Conservation (phyloP, 30 jellyfish, hydroid and myxozoan genomes). For the Catostylus mosaicus region DNA sequence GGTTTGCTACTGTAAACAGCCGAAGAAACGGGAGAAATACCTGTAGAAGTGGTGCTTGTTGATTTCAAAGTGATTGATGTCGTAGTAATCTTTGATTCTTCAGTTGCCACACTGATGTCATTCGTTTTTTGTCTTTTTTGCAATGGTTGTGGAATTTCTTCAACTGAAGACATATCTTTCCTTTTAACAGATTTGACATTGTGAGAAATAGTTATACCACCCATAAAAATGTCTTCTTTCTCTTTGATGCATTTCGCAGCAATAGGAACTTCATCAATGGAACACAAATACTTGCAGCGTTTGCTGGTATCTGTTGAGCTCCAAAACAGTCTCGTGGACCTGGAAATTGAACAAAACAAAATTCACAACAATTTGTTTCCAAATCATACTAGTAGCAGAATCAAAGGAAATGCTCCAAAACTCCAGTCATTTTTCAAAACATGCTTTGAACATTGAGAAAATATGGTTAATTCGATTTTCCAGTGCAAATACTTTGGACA, state of each 20-base stretch:
- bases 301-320: constrained; percentile 73
- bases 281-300: constrained; percentile 71
- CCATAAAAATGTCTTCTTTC: constrained; percentile 15
- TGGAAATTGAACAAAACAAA: neutral
- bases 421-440: too few species aligned
- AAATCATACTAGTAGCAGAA: neutral
- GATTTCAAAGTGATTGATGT: neutral
- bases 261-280: constrained; percentile 47
- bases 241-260: constrained; percentile 6
- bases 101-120: neutral
- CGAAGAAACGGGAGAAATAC: neutral
- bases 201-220: constrained; percentile 51
- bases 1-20: neutral
- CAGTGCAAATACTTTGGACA: too few species aligned
- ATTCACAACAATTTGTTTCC: neutral
- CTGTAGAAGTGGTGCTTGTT: neutral
- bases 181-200: neutral
- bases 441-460: too few species aligned
- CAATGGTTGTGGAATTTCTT: neutral
- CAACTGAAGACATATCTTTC: neutral
- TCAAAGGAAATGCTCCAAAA: too few species aligned
- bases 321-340: constrained; percentile 87
- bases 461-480: too few species aligned
- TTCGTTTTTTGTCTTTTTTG: constrained; percentile 13
- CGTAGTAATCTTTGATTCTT: neutral